Evolutionary conservation across 2,888 invertebrate species (phyloP).

Genomic region (Plebejus anna): DNA sequence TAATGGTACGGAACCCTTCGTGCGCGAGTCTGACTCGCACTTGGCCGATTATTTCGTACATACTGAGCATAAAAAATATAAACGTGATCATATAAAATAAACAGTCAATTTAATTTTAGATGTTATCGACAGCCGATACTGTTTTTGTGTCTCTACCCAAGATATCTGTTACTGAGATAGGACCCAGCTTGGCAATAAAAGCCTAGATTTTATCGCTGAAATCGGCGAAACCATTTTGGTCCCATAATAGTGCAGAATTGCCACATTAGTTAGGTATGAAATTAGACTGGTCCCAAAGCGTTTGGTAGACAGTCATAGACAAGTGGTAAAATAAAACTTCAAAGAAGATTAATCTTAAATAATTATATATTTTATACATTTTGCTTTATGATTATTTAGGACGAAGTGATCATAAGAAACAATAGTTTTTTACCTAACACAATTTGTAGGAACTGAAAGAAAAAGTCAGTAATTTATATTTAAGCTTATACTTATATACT

Average conservation of each 20-base stretch:
- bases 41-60: too few relatives aligned
- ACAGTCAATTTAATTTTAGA: background rate
- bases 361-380: background rate
- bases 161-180: background rate
- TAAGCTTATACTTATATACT: background rate
- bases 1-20: too few relatives aligned
- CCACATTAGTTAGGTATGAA: conserved; percentile 3
- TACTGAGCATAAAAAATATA: background rate
- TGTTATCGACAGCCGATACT: background rate
- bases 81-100: background rate
- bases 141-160: background rate
- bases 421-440: background rate
- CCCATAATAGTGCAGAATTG: background rate
- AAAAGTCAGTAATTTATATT: background rate
- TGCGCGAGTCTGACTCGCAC: too few relatives aligned
- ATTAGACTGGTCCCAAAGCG: background rate
- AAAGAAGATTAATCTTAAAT: conserved; percentile 1
- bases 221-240: background rate
- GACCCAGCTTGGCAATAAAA: background rate
- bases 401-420: conserved; percentile 27
- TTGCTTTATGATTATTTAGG: conserved; percentile 7
- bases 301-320: background rate
- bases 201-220: conserved; percentile 1
- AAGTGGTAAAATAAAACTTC: background rate
- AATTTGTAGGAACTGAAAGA: conserved; percentile 19